phyloP scores from a whole-genome alignment of 1,140 invertebrate species.

The Drosophila sechellia region DNA sequence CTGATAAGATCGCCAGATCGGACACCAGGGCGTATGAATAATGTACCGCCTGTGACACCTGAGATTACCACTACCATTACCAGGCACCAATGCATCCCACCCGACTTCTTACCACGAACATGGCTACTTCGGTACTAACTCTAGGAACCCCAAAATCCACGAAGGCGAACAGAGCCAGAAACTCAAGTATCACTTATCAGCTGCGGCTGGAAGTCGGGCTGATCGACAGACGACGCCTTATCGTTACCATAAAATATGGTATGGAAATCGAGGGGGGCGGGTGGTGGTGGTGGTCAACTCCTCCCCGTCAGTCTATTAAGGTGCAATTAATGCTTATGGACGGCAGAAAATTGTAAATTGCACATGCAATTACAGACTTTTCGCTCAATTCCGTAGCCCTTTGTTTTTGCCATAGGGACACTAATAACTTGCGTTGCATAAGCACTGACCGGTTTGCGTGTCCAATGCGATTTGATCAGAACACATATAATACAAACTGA shows the following conservation, averaged over 20 bases:
- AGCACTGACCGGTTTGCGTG: conserved; percentile 41
- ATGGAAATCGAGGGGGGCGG: neutral
- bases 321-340: conserved; percentile 30
- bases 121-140: conserved; percentile 58
- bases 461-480: conserved; percentile 31
- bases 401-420: neutral
- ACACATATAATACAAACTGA: conserved; percentile 18
- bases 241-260: conserved; percentile 6
- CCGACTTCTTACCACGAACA: conserved; percentile 67
- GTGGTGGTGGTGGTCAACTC: neutral
- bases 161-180: conserved; percentile 14
- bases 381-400: neutral
- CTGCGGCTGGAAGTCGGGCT: conserved; percentile 10
- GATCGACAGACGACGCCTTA: conserved; percentile 44
- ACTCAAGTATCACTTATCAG: conserved; percentile 48
- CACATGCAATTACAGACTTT: conserved; percentile 41
- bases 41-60: conserved; percentile 41
- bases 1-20: conserved; percentile 52
- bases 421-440: conserved; percentile 38
- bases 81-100: neutral
- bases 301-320: conserved; percentile 34
- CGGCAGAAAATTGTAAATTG: conserved; percentile 42
- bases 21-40: conserved; percentile 4
- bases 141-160: conserved; percentile 11
- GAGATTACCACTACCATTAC: neutral